Conservation (phyloP, 92 coral and sea anemone species). For the Pocillopora meandrina region DNA sequence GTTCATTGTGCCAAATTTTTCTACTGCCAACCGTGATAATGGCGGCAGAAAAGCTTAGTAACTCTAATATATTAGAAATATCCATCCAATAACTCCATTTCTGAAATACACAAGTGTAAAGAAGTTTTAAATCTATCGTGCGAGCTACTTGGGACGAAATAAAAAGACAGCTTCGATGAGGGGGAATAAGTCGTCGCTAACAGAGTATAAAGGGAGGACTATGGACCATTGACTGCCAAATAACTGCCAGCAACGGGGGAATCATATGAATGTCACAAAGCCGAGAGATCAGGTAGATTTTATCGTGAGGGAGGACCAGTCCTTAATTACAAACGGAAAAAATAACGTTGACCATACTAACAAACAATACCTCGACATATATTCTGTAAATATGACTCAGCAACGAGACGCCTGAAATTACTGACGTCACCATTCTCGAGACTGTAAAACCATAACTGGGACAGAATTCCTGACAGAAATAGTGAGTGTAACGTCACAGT, state of each 20-base stretch:
- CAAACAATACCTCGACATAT: constrained; percentile 28
- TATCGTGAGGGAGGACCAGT: no score
- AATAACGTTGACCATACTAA: no score
- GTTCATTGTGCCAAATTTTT: not conserved
- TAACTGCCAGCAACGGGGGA: no score
- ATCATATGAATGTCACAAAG: no score
- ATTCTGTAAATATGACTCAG: constrained; percentile 49
- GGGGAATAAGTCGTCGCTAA: no score
- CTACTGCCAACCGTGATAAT: constrained; percentile 39
- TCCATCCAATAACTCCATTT: constrained; percentile 62
- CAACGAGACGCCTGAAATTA: constrained; percentile 17
- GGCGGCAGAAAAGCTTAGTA: constrained; percentile 42
- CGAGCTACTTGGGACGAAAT: not conserved
- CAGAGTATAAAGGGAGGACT: no score
- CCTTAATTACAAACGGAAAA: no score
- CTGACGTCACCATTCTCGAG: not conserved
- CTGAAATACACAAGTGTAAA: constrained; percentile 14
- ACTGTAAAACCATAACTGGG: not conserved
- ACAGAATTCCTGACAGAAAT: not conserved
- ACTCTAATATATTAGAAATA: constrained; percentile 47
- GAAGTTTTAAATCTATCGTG: not conserved
- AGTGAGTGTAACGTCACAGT: no score
- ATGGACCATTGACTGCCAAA: no score
- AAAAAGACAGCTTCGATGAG: not conserved
- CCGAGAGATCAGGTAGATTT: no score